phyloP scores from a whole-genome alignment of 2,797 vertebrate species.

The Hypotaenidia philippensis region DNA sequence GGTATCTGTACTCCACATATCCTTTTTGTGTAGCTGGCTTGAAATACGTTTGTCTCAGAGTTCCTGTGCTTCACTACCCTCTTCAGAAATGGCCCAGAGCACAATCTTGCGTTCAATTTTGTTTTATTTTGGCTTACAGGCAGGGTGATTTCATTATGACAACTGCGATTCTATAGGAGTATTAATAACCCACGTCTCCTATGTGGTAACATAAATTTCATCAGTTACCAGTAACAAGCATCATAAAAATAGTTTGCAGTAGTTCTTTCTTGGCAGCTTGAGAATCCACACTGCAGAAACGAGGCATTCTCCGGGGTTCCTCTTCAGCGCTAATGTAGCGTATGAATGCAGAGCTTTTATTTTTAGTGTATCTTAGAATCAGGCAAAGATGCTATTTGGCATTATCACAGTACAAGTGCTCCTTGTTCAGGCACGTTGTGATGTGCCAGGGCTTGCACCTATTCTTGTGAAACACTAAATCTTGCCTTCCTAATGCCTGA shows the following conservation, averaged over 20 bases:
- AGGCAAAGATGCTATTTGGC: neutral
- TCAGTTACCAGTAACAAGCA: slow-evolving; percentile 27
- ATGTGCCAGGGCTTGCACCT: neutral
- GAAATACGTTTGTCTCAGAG: neutral
- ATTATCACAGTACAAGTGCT: neutral
- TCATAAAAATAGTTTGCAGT: slow-evolving; percentile 34
- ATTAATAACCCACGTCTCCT: neutral
- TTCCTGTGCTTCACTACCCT: too few species aligned
- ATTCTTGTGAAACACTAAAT: neutral
- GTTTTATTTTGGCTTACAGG: neutral
- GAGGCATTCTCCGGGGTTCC: slow-evolving; percentile 23
- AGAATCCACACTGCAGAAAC: slow-evolving; percentile 14
- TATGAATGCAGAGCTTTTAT: slow-evolving; percentile 27
- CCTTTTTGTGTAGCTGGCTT: neutral
- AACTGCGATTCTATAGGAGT: neutral
- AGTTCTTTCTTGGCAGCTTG: slow-evolving; percentile 27
- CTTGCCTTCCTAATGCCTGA: neutral
- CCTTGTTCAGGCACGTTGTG: neutral
- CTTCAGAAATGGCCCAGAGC: neutral
- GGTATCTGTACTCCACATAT: neutral
- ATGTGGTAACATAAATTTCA: neutral
- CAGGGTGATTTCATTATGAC: slow-evolving; percentile 30
- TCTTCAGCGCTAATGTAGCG: neutral
- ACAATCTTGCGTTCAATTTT: neutral
- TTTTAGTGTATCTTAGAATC: neutral